Base-by-base conservation (phyloP, 2,888 invertebrate species). In the Athalia cordata region DNA sequence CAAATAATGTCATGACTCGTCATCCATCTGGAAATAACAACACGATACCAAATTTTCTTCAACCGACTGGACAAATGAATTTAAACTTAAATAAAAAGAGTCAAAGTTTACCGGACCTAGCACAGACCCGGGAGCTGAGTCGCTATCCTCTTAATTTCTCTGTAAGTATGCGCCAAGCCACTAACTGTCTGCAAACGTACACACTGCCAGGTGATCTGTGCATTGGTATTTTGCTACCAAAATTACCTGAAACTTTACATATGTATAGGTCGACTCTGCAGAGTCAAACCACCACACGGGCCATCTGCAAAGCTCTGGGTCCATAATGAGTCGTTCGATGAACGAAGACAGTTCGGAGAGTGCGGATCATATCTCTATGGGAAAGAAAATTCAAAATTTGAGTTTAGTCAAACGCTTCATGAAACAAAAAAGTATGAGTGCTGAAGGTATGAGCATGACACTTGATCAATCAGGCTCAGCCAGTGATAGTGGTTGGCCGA, bases 351-450 rank as follows among this genome's bases (percentile, higher is more conserved):
- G 87, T 81, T 86, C 89, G 0, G 88, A 87, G n/a, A 89, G 87
- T 72, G 84, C 82, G 1, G 87, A 86, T 3, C 87, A 88, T 66
- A 81, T 85, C 5, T 82, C 83, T n/a, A 77, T 83, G 7, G 85
- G 84, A 4, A 89, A 89, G 65, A 90, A 94, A 83, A 93, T 95
- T 81, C 94, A 94, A 86, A 94, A 95, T 83, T 94, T 97, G 89
- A 97, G 95, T 90, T 93, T 97, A 86, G 96, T 97, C 64, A 96
- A 96, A 90, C 92, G 97, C 82, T 97, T 97, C 87, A 97, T 97
- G 93, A 96, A 97, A 89, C 97, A 97, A 88, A 96, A 96, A 89
- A 96, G 96, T 88, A 94, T 93, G 91, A 95, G 96, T 82, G 94
- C 94, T 77, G 96, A 96, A 89, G 94, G 94, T 78, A 94, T 94